Conservation (phyloP, 2,888 invertebrate species). For the Periphyllus acericola region DNA sequence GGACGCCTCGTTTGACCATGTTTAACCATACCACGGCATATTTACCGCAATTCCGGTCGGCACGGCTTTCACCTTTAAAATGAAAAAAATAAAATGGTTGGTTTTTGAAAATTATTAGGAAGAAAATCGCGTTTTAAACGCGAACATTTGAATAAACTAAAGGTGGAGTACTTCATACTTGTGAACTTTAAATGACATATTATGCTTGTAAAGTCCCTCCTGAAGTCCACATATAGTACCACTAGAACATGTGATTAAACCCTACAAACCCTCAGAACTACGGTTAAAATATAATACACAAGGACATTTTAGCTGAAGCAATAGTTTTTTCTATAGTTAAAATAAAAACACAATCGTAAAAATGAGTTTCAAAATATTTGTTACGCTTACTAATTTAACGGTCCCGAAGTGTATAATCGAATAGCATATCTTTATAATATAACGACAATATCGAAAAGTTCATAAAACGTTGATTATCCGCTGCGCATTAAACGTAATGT, state of each 20-base stretch:
- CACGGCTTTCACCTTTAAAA: neutral
- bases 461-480: too few species aligned
- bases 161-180: neutral
- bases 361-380: too few species aligned
- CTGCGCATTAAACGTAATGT: too few species aligned
- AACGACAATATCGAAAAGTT: too few species aligned
- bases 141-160: neutral
- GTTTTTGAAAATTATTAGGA: neutral
- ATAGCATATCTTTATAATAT: too few species aligned
- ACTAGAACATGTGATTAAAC: neutral
- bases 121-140: neutral
- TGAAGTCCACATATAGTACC: neutral
- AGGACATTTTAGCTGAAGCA: neutral
- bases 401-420: too few species aligned
- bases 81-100: neutral
- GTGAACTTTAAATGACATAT: neutral
- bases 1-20: too few species aligned
- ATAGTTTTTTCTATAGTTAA: too few species aligned
- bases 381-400: too few species aligned
- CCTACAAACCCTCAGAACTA: neutral
- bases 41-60: too few species aligned
- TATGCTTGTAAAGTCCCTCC: neutral
- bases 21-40: too few species aligned
- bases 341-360: too few species aligned
- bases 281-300: neutral